Evolutionary conservation across 2,113 vertebrate species (phyloP), one percentile per base, ranked within the genome.

Genomic region (Rhea americana): DNA sequence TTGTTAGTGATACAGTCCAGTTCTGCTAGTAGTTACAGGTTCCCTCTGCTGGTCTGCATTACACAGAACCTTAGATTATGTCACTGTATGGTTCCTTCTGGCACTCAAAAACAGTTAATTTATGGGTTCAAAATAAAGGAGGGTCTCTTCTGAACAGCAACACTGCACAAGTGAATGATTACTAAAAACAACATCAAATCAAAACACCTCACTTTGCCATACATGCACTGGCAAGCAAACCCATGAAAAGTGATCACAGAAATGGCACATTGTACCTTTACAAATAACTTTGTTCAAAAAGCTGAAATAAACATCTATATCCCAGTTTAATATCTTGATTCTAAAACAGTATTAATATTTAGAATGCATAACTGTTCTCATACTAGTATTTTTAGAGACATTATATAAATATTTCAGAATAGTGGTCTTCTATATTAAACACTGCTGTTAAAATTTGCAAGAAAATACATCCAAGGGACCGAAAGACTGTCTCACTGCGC

Each of bases 71-170:
- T 80, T 30, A 87, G 86, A 71, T 62, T 37, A 68, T 15, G 47
- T 61, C 28, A 70, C 18, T 53, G 13, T 20, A 3, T 5, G 28
- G 35, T 5, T 90, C 37, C 28, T 79, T 79, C 62, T 14, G 28
- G 28, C 13, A 7, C 41, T 89, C 35, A 82, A 82, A 26, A 75
- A 82, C 11, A 70, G 8, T 67, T 85, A 37, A 82, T 81, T 26
- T 30, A 19, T 5, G 7, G 28, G 66, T 61, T 89, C 75, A 72
- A 90, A 78, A 78, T 39, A 77, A 84, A 89, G 76, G 30, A 50
- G 9, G 5, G 8, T 48, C 47, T 0, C 0, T 25, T 61, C 22
- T 65, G 24, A 35, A 79, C 10, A 25, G 48, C 41, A 80, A 48
- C 2, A 8, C n/a, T n/a, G 21, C 67, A 67, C 55, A 74, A 47